Base-by-base conservation (phyloP, 2,113 vertebrate species). In the Chlamydotis undulata region DNA sequence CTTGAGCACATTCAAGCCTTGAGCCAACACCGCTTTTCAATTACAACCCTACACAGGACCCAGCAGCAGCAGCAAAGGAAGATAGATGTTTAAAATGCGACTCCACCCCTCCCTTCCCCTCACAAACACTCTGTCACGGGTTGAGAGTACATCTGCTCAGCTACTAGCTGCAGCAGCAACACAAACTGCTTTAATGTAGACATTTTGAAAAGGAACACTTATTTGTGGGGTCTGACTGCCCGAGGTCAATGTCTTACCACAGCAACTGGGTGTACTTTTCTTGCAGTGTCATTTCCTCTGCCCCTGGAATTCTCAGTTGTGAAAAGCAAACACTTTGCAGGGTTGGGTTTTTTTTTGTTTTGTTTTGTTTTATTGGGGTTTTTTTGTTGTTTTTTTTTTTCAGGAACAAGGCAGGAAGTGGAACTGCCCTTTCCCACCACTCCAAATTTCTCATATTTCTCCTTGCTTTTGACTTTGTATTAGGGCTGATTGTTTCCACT, bases 11-110 rank as follows among this genome's bases (percentile, higher is more conserved):
- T 61, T 84, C 49, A 55, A 79, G 50, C 50, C 67, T 56, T 1
- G 23, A 57, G 23, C 86, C 94, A 61, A 55, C 57, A 59, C 6
- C 59, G 31, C n/a, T 76, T 83, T 93, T 87, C 70, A 80, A 89
- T 73, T 57, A 41, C 77, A 75, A 39, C 39, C 26, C 8, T 43
- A n/a, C 16, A 28, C 2, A 85, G 65, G 83, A 41, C 21, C 25
- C 77, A 91, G 28, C 69, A n/a, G n/a, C n/a, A n/a, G n/a, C n/a
- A 86, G 79, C 1, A 92, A 77, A 91, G 67, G 86, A 64, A 95
- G 91, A 77, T 70, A 93, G 89, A 95, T 90, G 94, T 94, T 92
- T 89, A 73, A 93, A 95, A 95, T 89, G 89, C 69, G 80, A 37
- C 50, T 57, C 89, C 69, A 87, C 77, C 87, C 73, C 90, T 95